Evolutionary conservation across 2,113 vertebrate species (phyloP), one percentile per base, ranked within the genome.

Genomic region (Meleagris gallopavo): DNA sequence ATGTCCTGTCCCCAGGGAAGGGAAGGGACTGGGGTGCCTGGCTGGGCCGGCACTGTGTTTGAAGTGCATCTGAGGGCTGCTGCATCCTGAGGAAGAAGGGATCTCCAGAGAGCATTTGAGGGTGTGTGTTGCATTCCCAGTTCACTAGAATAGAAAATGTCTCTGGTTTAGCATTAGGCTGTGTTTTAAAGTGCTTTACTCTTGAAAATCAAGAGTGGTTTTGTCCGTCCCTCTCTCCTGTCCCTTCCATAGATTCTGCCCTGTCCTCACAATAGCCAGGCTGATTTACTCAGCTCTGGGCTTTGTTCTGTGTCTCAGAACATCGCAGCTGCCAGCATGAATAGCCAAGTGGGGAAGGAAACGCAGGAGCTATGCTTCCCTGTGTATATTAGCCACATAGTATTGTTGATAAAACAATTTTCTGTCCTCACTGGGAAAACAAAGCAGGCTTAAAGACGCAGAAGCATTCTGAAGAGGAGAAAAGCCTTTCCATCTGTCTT

Each of bases 401-500:
- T 43, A 13, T 8, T 90, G 69, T 70, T 93, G 84, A 70, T 73
- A 41, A 87, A 90, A 83, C 81, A 60, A 32, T 41, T 85, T 87
- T 84, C 84, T 70, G 32, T 78, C 57, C 76, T 78, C 52, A 41
- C 50, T 25, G 46, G 30, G 55, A 86, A 80, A 67, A 61, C 5
- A 57, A 67, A 89, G 78, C 30, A 27, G 61, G 34, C 34, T 32
- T 64, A 13, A 41, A 54, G 41, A 54, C 6, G 30, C 46, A 52
- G 6, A n/a, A 32, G 7, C n/a, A 18, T 52, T 79, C 30, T 29
- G 55, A 90, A 81, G 81, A 69, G 79, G 58, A 58, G 38, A 45
- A 60, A 88, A 86, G 57, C n/a, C 50, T 92, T 91, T 86, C 91
- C 91, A 86, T 93, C 95, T 97, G 89, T 64, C 76, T 61, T 38